These are phyloP conservation scores for Adelosebastes latens DNA, from an alignment of 2,797 vertebrate genomes.

Conservation along the genomic window DNA sequence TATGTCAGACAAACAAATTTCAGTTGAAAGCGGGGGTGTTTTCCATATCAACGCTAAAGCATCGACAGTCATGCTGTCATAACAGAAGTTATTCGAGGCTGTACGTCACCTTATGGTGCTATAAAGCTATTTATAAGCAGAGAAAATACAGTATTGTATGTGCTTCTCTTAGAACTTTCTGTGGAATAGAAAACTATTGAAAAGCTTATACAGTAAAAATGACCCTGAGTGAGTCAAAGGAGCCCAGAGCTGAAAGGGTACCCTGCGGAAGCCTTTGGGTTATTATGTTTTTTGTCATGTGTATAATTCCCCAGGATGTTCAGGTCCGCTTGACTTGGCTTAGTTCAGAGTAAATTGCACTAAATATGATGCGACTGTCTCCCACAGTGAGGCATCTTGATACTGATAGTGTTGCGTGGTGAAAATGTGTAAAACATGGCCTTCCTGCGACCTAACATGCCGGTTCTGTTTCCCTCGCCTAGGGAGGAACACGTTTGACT, in stretches of 20 bases:
- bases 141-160: neutral
- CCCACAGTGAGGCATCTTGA: neutral
- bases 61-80: conserved; percentile 29
- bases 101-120: neutral
- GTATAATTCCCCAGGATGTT: neutral
- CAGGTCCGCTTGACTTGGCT: neutral
- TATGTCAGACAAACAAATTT: conserved; percentile 51
- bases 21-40: conserved; percentile 42
- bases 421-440: neutral
- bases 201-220: neutral
- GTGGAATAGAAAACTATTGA: neutral
- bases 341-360: neutral
- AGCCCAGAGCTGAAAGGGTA: neutral
- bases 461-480: neutral
- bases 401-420: neutral
- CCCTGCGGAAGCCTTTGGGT: neutral
- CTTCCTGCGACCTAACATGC: neutral
- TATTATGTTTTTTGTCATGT: neutral
- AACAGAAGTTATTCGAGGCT: conserved; percentile 14
- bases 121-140: neutral
- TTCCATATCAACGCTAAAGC: conserved; percentile 41
- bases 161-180: neutral
- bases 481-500: neutral
- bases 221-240: neutral
- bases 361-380: neutral